These are phyloP conservation scores for Megaceryle torquata DNA, from an alignment of 2,113 vertebrate species.

Conservation along the genomic window DNA sequence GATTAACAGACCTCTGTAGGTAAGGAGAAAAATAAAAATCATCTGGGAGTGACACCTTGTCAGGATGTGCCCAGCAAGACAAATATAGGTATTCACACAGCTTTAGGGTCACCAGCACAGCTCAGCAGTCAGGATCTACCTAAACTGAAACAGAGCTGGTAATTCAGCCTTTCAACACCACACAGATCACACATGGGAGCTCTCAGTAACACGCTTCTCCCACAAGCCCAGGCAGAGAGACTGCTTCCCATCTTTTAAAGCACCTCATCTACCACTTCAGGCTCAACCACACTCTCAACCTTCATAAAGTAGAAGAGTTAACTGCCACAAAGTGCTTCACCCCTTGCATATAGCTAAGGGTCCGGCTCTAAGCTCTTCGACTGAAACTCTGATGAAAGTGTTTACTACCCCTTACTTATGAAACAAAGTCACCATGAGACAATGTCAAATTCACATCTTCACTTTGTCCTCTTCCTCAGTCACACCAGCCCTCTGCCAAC, in stretches of 20 bases:
- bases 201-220: neutral
- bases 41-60: neutral
- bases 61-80: neutral
- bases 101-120: neutral
- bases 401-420: neutral
- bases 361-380: neutral
- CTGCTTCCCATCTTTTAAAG: neutral
- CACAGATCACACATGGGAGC: fast-evolving
- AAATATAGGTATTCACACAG: neutral
- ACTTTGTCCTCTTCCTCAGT: neutral
- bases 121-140: neutral
- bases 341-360: neutral
- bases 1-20: neutral
- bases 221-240: neutral
- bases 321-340: neutral
- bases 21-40: neutral
- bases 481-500: neutral
- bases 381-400: neutral
- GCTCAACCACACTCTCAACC: neutral
- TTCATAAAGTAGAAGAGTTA: neutral
- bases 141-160: neutral
- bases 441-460: neutral
- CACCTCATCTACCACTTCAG: neutral
- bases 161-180: neutral
- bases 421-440: neutral